These are phyloP conservation scores for Actinernus sp. DNA, from an alignment of 92 coral and sea anemone species.

Conservation along the genomic window DNA sequence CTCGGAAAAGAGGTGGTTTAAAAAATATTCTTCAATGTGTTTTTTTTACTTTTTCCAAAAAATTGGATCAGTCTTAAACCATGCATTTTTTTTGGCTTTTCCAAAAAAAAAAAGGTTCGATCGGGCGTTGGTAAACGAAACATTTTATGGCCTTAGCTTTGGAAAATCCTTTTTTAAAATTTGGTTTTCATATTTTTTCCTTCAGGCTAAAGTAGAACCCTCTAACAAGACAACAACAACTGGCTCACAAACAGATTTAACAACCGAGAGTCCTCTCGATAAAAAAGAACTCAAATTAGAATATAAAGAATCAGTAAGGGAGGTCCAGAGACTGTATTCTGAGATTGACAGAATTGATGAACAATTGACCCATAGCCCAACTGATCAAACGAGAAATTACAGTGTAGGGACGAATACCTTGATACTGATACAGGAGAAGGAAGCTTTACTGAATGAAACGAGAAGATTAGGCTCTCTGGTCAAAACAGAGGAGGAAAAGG, in stretches of 20 bases:
- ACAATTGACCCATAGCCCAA: slow-evolving; percentile 47
- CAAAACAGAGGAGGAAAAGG: slow-evolving; percentile 81
- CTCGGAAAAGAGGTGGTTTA: no score
- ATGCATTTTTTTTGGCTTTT: no score
- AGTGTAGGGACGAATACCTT: slow-evolving; percentile 22
- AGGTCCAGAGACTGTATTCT: slow-evolving; percentile 56
- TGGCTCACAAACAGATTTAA: slow-evolving; percentile 76
- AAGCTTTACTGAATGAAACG: slow-evolving; percentile 53
- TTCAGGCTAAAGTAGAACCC: slow-evolving; percentile 36
- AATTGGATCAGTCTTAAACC: no score
- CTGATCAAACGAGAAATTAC: slow-evolving; percentile 7
- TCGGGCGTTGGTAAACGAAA: no score
- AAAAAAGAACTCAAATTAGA: slow-evolving; percentile 76
- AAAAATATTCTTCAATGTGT: no score
- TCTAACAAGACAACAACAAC: slow-evolving; percentile 28
- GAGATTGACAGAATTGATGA: slow-evolving; percentile 75
- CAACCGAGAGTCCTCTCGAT: slow-evolving; percentile 53
- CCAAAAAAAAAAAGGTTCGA: no score
- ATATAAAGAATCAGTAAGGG: slow-evolving; percentile 67
- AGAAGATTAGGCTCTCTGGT: slow-evolving; percentile 73
- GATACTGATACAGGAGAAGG: slow-evolving; percentile 61
- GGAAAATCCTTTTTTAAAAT: no score
- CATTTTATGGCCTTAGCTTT: no score
- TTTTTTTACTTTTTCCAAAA: no score
- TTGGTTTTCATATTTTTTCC: not conserved